Evolutionary conservation across 2,113 vertebrate genomes (phyloP), one percentile per base, ranked within the genome.

Genomic region (Nibea coibor): DNA sequence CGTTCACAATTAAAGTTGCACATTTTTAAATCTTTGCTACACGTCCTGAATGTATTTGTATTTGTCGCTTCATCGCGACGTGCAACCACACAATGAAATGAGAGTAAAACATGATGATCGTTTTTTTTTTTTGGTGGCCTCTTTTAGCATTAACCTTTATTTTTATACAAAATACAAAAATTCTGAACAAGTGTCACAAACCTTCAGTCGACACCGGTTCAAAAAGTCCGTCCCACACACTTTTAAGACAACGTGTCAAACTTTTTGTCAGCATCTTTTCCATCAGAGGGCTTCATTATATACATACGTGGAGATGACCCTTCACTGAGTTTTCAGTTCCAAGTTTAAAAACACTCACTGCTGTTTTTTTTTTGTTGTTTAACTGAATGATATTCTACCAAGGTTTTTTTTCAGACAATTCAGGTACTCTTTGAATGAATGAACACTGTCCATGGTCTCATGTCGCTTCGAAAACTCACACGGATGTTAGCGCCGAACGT

Each of bases 121-220:
- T 17, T 26, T 26, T 26, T 26, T 26, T 26, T 26, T 26, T 26
- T 26, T 62, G 2, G 31, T 71, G 39, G 74, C 28, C 75, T 66
- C 56, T 87, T 92, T 86, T 84, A 76, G 50, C 56, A 61, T 57
- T 51, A 68, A 75, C 68, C 64, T 80, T 87, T 90, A 87, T 93
- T 93, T 94, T 94, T 87, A 92, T 94, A 95, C 88, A 94, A 94
- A 96, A 95, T 95, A 95, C 94, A 95, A 95, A 56, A 96, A 94
- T 72, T 88, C 75, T 71, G 50, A 91, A 91, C 74, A 90, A 77
- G 79, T 83, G 75, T 72, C 75, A 79, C 75, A 81, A 80, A 80
- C 70, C 51, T 51, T 80, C 10, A 57, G 20, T 74, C 53, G 53
- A 88, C 84, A 88, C 65, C 47, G 24, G 26, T 89, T 88, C 67